These are phyloP conservation scores for Teleogryllus oceanicus DNA, from an alignment of 2,888 invertebrate species.

Conservation along the genomic window DNA sequence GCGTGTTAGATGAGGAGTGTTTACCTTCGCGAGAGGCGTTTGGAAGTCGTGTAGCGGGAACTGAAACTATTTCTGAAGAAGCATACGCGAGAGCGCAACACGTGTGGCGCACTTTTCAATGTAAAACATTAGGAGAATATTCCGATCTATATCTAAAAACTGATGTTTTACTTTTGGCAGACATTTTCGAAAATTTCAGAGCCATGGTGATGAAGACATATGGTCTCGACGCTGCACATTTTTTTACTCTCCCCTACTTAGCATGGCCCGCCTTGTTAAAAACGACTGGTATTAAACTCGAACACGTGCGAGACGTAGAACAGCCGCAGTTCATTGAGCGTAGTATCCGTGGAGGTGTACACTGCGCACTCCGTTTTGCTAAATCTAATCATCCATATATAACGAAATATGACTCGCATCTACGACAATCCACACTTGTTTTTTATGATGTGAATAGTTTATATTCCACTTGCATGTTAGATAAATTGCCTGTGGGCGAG, in stretches of 20 bases:
- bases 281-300: constrained; percentile 12
- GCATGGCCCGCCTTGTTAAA: background rate
- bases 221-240: constrained; percentile 22
- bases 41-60: constrained; percentile 19
- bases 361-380: no score
- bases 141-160: background rate
- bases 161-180: background rate
- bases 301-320: constrained; percentile 22
- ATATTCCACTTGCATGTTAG: no score
- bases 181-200: background rate
- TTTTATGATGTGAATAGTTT: no score
- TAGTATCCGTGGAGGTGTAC: no score
- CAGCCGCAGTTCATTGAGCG: constrained; percentile 6
- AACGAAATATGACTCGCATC: no score
- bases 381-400: no score
- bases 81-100: constrained; percentile 24
- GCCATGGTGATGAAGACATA: constrained; percentile 3
- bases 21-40: constrained; percentile 22
- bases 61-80: background rate
- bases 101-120: constrained; percentile 18
- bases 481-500: no score
- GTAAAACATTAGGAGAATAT: background rate
- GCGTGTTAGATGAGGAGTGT: background rate
- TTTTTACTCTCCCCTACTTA: background rate
- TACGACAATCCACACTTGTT: no score